A percentile compares a stretch with the other conserved stretches of the same genome.
phyloP scores from a whole-genome alignment of 2,888 invertebrate genomes.

The Meliscaeva auricollis region DNA sequence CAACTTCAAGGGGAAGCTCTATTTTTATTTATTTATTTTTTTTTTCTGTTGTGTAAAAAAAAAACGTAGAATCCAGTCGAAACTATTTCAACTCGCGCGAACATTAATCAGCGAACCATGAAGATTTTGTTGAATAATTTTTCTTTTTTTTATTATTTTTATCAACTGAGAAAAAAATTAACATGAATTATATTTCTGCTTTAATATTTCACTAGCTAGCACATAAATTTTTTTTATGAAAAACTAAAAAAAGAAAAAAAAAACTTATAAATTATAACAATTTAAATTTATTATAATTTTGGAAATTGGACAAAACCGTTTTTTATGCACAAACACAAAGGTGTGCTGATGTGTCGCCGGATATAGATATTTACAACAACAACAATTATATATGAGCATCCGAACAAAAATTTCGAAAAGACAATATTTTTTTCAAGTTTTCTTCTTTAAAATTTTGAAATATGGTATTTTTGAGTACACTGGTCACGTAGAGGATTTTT shows the following conservation, averaged over 20 bases:
- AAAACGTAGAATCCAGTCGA: conserved; percentile 36
- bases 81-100: conserved; percentile 33
- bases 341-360: conserved; percentile 9
- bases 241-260: conserved; percentile 32
- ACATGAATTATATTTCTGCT: conserved; percentile 41
- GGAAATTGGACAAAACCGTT: conserved; percentile 59
- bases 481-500: conserved; percentile 44
- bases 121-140: conserved; percentile 29
- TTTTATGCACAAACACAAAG: conserved; percentile 67
- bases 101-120: conserved; percentile 47
- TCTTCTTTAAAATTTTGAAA: conserved; percentile 16
- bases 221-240: conserved; percentile 14
- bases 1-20: conserved; percentile 40
- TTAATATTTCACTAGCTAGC: conserved; percentile 44
- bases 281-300: conserved; percentile 69
- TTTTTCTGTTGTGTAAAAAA: not conserved
- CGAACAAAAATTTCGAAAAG: conserved; percentile 40
- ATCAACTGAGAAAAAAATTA: conserved; percentile 28
- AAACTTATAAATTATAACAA: conserved; percentile 63
- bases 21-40: conserved; percentile 6
- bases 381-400: conserved; percentile 41
- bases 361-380: conserved; percentile 19
- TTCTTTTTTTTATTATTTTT: conserved; percentile 19
- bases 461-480: conserved; percentile 29
- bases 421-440: conserved; percentile 17